Evolutionary conservation across 1,140 invertebrate genomes (phyloP).

Genomic region (Pararge aegeria): DNA sequence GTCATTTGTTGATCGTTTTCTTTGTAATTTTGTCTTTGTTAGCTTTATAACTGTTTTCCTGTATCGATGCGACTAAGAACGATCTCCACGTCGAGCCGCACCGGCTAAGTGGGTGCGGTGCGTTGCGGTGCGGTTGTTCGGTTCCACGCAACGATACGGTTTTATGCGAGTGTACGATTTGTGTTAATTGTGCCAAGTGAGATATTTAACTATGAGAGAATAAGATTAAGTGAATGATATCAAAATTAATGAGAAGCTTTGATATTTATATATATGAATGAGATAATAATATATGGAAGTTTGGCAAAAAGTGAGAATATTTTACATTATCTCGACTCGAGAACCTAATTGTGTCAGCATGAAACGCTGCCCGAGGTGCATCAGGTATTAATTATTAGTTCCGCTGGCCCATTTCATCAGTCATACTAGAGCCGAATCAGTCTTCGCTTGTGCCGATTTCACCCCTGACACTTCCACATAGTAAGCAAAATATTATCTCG

Average conservation of each 20-base stretch:
- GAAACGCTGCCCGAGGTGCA: constrained; percentile 7
- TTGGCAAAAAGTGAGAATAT: constrained; percentile 66
- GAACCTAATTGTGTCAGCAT: constrained; percentile 38
- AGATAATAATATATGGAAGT: constrained; percentile 78
- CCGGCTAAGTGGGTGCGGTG: constrained; percentile 15
- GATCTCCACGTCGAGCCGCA: constrained; percentile 26
- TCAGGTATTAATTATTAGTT: too few species aligned
- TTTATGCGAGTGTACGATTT: constrained; percentile 65
- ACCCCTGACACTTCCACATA: constrained; percentile 64
- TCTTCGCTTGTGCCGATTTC: too few species aligned
- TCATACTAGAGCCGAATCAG: too few species aligned
- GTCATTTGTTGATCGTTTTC: constrained; percentile 76
- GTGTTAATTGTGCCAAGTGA: constrained; percentile 77
- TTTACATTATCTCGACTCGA: constrained; percentile 53
- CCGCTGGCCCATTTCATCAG: constrained; percentile 19
- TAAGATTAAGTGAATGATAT: constrained; percentile 77
- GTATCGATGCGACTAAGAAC: constrained; percentile 45
- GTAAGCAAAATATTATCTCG: constrained; percentile 69
- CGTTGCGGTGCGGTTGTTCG: constrained; percentile 34
- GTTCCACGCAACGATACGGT: constrained; percentile 49
- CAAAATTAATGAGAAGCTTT: constrained; percentile 71
- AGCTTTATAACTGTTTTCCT: constrained; percentile 72
- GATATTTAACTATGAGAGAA: constrained; percentile 73
- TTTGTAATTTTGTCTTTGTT: constrained; percentile 76
- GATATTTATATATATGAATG: constrained; percentile 75